phyloP scores from a whole-genome alignment of 2,797 vertebrate genomes.

The Caiman crocodilus region DNA sequence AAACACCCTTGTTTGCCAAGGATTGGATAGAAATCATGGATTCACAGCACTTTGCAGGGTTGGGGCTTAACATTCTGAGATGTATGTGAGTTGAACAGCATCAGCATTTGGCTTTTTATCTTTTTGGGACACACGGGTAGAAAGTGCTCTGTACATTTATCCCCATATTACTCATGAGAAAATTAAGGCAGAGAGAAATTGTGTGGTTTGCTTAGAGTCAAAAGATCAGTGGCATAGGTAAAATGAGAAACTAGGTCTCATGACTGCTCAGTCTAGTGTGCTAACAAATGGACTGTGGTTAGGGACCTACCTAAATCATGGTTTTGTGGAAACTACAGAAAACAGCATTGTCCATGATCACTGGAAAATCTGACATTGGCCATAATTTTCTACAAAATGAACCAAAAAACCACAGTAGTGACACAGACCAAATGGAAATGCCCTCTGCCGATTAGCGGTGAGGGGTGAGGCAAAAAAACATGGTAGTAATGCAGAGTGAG shows the following conservation, averaged over 20 bases:
- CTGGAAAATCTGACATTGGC: no score
- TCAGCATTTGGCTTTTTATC: not conserved
- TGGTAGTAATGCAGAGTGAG: no score
- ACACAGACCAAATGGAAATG: no score
- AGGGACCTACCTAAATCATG: no score
- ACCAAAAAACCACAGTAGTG: no score
- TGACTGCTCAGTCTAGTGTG: not conserved
- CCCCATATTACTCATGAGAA: not conserved
- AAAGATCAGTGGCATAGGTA: not conserved
- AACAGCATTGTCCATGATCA: no score
- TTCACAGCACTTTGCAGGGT: not conserved
- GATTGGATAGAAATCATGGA: not conserved
- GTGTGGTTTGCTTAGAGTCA: conserved; percentile 11
- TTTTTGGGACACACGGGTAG: no score
- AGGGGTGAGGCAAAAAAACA: no score
- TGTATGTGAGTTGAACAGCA: not conserved
- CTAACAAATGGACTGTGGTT: not conserved
- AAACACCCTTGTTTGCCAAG: not conserved
- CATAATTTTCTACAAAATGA: no score
- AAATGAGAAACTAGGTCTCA: not conserved
- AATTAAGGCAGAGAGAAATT: not conserved
- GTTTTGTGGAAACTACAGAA: no score
- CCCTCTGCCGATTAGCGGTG: no score
- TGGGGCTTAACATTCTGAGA: not conserved
- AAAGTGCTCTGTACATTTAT: not conserved